phyloP scores from a whole-genome alignment of 2,888 invertebrate genomes.

The Atherix ibis region DNA sequence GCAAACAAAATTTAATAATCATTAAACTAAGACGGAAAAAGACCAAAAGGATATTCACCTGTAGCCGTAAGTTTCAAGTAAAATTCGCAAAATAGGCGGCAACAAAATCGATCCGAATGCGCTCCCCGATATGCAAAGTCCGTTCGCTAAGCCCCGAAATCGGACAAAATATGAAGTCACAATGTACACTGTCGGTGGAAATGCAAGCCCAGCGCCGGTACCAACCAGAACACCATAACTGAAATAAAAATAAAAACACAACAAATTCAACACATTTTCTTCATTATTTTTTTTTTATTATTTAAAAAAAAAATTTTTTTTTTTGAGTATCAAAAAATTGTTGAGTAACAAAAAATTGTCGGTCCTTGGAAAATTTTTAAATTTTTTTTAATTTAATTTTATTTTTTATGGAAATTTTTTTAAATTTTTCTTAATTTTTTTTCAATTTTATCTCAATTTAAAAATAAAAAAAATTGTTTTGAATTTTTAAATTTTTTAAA shows the following conservation, averaged over 20 bases:
- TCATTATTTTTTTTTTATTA: too few species aligned
- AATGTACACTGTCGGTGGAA: conserved; percentile 80
- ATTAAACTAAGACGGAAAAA: background rate
- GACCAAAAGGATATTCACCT: conserved; percentile 33
- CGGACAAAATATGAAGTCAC: conserved; percentile 75
- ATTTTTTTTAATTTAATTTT: too few species aligned
- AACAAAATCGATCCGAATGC: conserved; percentile 74
- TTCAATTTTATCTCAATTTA: too few species aligned
- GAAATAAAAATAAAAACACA: conserved; percentile 14
- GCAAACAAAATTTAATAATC: conserved; percentile 14
- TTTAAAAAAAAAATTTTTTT: too few species aligned
- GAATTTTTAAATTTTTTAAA: too few species aligned
- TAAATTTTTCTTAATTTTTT: too few species aligned
- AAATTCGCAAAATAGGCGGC: conserved; percentile 56
- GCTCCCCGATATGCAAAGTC: conserved; percentile 76
- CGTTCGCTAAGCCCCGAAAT: conserved; percentile 66
- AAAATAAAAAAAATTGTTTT: too few species aligned
- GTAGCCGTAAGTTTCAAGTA: conserved; percentile 60
- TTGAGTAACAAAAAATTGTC: too few species aligned
- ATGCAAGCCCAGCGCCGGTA: conserved; percentile 68
- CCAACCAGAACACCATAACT: conserved; percentile 74
- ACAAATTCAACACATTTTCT: too few species aligned
- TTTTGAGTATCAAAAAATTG: too few species aligned
- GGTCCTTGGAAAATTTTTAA: too few species aligned
- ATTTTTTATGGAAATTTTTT: too few species aligned